These are phyloP conservation scores for Habropoda laboriosa DNA, from an alignment of 1,140 invertebrate genomes.

Conservation along the genomic window DNA sequence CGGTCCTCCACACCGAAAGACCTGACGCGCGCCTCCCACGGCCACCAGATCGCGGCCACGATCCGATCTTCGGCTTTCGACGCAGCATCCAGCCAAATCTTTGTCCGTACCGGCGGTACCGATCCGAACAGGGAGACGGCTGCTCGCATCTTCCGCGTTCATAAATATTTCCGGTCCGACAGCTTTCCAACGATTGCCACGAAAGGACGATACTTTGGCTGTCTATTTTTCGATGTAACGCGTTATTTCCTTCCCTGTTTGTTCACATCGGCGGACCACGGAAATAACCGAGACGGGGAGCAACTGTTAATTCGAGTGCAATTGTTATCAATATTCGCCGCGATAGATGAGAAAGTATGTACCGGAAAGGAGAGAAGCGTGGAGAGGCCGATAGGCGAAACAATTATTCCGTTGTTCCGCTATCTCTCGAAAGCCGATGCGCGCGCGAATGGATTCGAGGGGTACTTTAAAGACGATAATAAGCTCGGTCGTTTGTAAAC, in stretches of 20 bases:
- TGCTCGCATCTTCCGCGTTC: too few relatives aligned
- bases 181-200: too few relatives aligned
- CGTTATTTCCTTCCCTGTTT: too few relatives aligned
- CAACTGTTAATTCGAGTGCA: conserved; percentile 26
- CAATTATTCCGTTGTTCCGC: conserved; percentile 39
- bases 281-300: conserved; percentile 20
- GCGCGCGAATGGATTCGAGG: conserved; percentile 15
- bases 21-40: conserved; percentile 44
- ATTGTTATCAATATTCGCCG: conserved; percentile 38
- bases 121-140: background rate
- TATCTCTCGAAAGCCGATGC: background rate
- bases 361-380: too few relatives aligned
- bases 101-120: background rate
- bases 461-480: conserved; percentile 40
- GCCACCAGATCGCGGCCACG: conserved; percentile 33
- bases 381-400: background rate
- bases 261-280: too few relatives aligned
- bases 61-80: conserved; percentile 16
- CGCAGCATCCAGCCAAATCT: background rate
- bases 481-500: conserved; percentile 50
- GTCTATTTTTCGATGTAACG: background rate
- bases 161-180: background rate
- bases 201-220: too few relatives aligned
- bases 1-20: conserved; percentile 33
- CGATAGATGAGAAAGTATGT: too few relatives aligned